These are phyloP conservation scores for Clunio marinus DNA, from an alignment of 2,888 invertebrate species.

Conservation along the genomic window DNA sequence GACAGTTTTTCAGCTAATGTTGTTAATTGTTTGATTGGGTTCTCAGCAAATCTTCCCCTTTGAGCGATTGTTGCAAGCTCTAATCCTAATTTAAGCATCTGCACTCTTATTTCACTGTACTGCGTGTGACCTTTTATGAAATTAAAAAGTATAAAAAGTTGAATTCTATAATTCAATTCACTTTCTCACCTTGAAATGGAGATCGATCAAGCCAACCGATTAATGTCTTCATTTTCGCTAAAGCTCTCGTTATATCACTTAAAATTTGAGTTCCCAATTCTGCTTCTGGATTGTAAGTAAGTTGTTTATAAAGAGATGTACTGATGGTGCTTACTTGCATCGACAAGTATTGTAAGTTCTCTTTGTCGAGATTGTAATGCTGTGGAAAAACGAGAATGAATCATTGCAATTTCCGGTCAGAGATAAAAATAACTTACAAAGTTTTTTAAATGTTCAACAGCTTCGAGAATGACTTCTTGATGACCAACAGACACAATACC, in stretches of 20 bases:
- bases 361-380: conserved; percentile 87
- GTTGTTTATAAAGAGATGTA: conserved; percentile 63
- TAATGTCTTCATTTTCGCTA: conserved; percentile 79
- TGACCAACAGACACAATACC: conserved; percentile 85
- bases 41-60: conserved; percentile 82
- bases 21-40: conserved; percentile 69
- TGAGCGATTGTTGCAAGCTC: conserved; percentile 89
- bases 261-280: conserved; percentile 74
- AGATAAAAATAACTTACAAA: conserved; percentile 60
- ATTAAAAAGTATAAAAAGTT: too few species aligned
- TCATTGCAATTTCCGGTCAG: neutral
- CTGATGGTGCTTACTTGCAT: conserved; percentile 69
- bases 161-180: too few species aligned
- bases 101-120: conserved; percentile 66
- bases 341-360: conserved; percentile 87
- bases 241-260: conserved; percentile 79
- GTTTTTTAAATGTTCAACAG: conserved; percentile 82
- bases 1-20: conserved; percentile 66
- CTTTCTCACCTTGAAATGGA: conserved; percentile 45
- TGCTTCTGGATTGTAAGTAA: conserved; percentile 56
- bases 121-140: conserved; percentile 62
- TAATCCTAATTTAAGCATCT: conserved; percentile 71
- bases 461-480: conserved; percentile 88
- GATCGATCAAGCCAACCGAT: conserved; percentile 84
- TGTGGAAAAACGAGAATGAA: conserved; percentile 55